Base-by-base conservation (phyloP, 2,888 invertebrate species). In the Stenurella melanura region DNA sequence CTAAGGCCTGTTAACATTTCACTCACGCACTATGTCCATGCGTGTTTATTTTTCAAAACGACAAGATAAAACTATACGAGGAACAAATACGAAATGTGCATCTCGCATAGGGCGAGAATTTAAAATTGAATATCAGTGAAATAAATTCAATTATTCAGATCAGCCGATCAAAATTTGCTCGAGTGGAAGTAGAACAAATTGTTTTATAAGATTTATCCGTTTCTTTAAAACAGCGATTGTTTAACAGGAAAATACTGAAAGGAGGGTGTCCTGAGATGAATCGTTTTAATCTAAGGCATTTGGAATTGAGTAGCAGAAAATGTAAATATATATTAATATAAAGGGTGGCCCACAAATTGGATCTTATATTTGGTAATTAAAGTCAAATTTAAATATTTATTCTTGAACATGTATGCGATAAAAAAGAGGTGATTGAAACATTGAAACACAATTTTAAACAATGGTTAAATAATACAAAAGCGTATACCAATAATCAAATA, bases 71-170 rank as follows among this genome's bases (percentile, higher is more conserved):
- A 64, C 56, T 26, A 21, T 19, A 56, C 57, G 21, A 26, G 34
- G 21, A 17, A 58, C 58, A 30, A 17, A 67, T 60, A 30, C 34
- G 70, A 21, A 70, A 57, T 58, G 58, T 38, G 9, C 17, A 9
- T 19, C 17, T 58, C 7, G 58, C 58, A 11, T n/a, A 17, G 26
- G 34, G 60, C 70, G 60, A 21, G 60, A 60, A 50, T 70, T 21
- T 60, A 70, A 69, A 70, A 70, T 58, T 70, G 70, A 69, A 60
- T 70, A 70, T 70, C 60, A 42, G 21, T 42, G 21, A 34, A 60
- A 70, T 70, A 68, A 73, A 73, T 73, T 76, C 68, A 60, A 73
- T 76, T 76, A 76, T 76, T 76, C 73, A 76, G 60, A 76, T 76
- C 26, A 42, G 76, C 60, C 71, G 68, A 76, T 76, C 73, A 73